These are phyloP conservation scores for Bucorvus abyssinicus DNA, from an alignment of 2,797 vertebrate genomes.

Conservation along the genomic window DNA sequence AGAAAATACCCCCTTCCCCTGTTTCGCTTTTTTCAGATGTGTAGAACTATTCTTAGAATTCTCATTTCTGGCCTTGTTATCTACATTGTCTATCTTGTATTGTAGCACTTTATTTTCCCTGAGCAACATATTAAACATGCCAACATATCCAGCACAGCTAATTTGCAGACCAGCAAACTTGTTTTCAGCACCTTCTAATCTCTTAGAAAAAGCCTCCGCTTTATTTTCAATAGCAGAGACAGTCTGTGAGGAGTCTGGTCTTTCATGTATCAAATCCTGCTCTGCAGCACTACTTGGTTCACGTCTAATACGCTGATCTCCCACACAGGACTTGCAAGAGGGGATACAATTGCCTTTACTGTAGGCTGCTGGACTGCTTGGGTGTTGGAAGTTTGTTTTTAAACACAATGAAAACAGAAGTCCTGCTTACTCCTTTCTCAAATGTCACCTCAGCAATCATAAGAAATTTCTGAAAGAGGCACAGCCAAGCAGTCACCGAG, in stretches of 20 bases:
- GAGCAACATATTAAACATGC: conserved; percentile 47
- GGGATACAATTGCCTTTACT: background rate
- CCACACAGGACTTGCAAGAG: background rate
- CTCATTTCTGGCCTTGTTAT: conserved; percentile 18
- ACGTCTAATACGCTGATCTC: background rate
- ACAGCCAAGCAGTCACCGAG: background rate
- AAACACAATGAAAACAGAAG: conserved; percentile 5
- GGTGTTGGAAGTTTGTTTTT: conserved; percentile 18
- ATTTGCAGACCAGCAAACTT: conserved; percentile 55
- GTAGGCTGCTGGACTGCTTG: background rate
- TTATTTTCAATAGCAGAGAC: conserved; percentile 37
- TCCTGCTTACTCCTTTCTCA: background rate
- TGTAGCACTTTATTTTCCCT: conserved; percentile 63
- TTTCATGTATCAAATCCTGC: background rate
- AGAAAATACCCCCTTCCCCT: background rate
- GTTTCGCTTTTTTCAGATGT: background rate
- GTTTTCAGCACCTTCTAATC: conserved; percentile 66
- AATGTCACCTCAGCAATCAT: background rate
- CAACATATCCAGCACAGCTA: conserved; percentile 58
- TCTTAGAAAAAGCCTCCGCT: background rate
- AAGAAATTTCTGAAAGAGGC: background rate
- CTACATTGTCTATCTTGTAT: conserved; percentile 52
- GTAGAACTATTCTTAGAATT: conserved; percentile 44
- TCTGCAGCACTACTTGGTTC: background rate
- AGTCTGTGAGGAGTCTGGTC: background rate